A percentile compares a stretch with the other conserved stretches of the same genome.
These are phyloP conservation scores for Hucho hucho DNA, from an alignment of 2,113 vertebrate genomes.

Conservation along the genomic window DNA sequence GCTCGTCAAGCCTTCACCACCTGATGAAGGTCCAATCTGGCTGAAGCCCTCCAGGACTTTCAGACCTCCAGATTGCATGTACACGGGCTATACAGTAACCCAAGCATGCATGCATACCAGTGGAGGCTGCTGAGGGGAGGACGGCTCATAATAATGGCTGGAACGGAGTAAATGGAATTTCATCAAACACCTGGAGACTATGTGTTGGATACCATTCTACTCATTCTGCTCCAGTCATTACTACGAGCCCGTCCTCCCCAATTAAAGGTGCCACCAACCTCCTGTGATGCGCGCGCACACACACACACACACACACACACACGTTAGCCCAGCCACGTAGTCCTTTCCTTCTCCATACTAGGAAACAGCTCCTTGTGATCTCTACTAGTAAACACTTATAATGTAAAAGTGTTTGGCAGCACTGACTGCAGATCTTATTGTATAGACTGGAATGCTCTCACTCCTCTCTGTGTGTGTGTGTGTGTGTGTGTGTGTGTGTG, in stretches of 20 bases:
- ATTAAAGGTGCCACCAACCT: too few species aligned
- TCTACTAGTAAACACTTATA: slow-evolving; percentile 57
- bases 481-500: neutral
- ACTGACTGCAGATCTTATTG: neutral
- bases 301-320: slow-evolving; percentile 1
- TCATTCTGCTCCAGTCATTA: too few species aligned
- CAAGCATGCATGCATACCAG: neutral
- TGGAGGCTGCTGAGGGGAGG: neutral
- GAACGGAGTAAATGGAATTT: too few species aligned
- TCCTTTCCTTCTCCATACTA: too few species aligned
- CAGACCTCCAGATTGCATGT: neutral
- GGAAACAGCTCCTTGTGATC: slow-evolving; percentile 47
- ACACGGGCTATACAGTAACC: neutral
- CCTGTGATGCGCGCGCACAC: neutral
- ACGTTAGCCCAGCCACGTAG: neutral
- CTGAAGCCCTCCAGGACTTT: neutral
- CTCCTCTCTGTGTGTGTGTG: neutral
- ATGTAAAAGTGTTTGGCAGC: slow-evolving; percentile 30
- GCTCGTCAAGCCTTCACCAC: slow-evolving; percentile 59
- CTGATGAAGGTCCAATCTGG: slow-evolving; percentile 47
- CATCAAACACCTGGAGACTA: too few species aligned
- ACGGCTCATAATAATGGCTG: too few species aligned
- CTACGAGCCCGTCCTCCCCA: too few species aligned
- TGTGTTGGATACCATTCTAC: too few species aligned
- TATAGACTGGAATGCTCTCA: neutral